Evolutionary conservation across 2,888 invertebrate species (phyloP), one percentile per base, ranked within the genome.

Genomic region (Trissolcus brochymenae): DNA sequence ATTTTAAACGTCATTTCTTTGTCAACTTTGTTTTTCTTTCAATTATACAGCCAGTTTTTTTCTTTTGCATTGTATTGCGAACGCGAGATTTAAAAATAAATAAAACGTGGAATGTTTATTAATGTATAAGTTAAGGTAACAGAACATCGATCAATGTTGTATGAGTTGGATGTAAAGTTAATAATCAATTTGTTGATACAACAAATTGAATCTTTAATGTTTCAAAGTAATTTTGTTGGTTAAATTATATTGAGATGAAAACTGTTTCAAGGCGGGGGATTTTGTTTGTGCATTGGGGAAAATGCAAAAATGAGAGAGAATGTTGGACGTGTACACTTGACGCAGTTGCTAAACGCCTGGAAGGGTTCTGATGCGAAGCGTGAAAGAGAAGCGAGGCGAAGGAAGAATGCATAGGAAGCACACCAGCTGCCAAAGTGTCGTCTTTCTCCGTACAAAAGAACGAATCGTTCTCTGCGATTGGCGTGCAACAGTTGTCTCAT

Each of bases 401-500:
- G 49, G 56, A 61, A 55, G 76, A 65, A 51, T 76, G 61, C 71
- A 61, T 66, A 76, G 72, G 68, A 79, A 79, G 78, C 75, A 65
- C 65, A 70, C 65, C 78, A 79, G 76, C 79, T 76, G 79, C 67
- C 74, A 74, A 79, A 79, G 76, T 79, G 71, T 79, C 79, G 67
- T 76, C 71, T 79, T 79, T 79, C 73, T 55, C 66, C 2, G 66
- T 71, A 68, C 68, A 67, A 79, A 76, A 67, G 71, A 72, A 72
- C 29, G 67, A 77, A 72, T 72, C 66, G 68, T 77, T 68, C 67
- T 77, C 25, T 50, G 66, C 66, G 76, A 70, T 66, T 76, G 67
- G 51, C 56, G 72, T 25, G 76, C 71, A 76, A 79, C 79, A 79
- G 79, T 79, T 79, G 79, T 79, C 76, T 66, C 76, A 74, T 70